Conservation (phyloP, 2,113 vertebrate species). For the Tiliqua scincoides region DNA sequence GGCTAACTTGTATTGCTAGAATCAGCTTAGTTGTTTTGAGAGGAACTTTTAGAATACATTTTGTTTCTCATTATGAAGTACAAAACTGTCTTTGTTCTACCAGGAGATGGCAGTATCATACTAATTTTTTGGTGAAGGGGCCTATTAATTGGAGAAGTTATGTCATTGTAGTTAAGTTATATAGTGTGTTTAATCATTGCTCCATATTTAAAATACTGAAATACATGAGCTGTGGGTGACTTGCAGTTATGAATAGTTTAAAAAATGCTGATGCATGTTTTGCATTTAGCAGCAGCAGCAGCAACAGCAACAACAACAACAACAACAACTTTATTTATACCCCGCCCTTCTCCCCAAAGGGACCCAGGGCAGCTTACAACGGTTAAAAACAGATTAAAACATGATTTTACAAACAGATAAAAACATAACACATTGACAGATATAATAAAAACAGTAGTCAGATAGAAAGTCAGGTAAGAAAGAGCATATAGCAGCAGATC, state of each 20-base stretch:
- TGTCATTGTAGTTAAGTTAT: not conserved
- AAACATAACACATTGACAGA: no score
- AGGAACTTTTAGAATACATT: not conserved
- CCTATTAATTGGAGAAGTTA: not conserved
- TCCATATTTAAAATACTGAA: not conserved
- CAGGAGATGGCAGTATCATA: slow-evolving; percentile 56
- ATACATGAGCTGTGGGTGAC: not conserved
- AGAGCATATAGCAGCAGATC: no score
- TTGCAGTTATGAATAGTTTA: not conserved
- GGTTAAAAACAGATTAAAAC: no score
- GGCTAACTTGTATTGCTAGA: not conserved
- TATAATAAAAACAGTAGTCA: no score
- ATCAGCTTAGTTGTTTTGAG: not conserved
- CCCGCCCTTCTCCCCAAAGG: no score
- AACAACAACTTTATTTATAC: no score
- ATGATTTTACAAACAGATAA: no score
- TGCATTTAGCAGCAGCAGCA: no score
- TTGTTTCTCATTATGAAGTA: no score
- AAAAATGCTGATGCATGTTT: not conserved
- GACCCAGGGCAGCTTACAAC: no score
- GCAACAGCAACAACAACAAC: no score
- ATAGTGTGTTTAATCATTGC: not conserved
- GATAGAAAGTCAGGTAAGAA: no score
- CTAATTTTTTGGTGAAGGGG: not conserved
- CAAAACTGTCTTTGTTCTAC: not conserved